Evolutionary conservation across 2,888 invertebrate genomes (phyloP).

Genomic region (Miltochrista miniata): DNA sequence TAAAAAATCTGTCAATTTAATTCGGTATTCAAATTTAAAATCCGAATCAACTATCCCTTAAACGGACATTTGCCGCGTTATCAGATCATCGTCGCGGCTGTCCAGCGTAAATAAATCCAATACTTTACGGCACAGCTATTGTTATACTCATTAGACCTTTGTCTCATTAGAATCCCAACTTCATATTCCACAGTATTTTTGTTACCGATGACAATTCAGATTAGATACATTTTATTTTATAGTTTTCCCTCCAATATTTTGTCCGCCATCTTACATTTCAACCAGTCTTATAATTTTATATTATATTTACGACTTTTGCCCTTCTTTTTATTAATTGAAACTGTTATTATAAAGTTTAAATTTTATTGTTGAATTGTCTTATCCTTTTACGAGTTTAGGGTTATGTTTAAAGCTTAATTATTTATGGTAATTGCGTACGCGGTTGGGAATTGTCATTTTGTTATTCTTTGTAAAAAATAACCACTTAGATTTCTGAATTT

Average conservation of each 20-base stretch:
- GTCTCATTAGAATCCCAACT: constrained; percentile 76
- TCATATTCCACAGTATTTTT: constrained; percentile 75
- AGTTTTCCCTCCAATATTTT: constrained; percentile 39
- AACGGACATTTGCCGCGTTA: constrained; percentile 64
- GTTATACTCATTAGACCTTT: constrained; percentile 82
- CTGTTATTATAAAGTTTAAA: constrained; percentile 23
- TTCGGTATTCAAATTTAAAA: not conserved
- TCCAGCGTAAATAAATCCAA: constrained; percentile 78
- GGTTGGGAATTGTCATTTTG: not conserved
- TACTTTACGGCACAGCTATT: constrained; percentile 77
- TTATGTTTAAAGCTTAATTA: constrained; percentile 16
- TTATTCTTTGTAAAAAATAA: not conserved
- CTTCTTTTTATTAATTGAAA: constrained; percentile 19
- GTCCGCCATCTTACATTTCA: constrained; percentile 46
- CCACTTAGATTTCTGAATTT: too few species aligned
- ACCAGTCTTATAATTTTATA: constrained; percentile 40
- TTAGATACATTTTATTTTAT: constrained; percentile 63
- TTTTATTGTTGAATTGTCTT: constrained; percentile 31
- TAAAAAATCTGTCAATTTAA: too few species aligned
- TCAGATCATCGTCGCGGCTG: constrained; percentile 70
- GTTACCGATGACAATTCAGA: constrained; percentile 73
- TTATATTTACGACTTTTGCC: constrained; percentile 38
- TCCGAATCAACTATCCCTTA: constrained; percentile 56
- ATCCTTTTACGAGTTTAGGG: constrained; percentile 7
- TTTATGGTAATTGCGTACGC: constrained; percentile 12